A percentile compares a stretch with the other conserved stretches of the same genome.
Conservation (phyloP, 1,140 invertebrate species). For the Cotesia vestalis region DNA sequence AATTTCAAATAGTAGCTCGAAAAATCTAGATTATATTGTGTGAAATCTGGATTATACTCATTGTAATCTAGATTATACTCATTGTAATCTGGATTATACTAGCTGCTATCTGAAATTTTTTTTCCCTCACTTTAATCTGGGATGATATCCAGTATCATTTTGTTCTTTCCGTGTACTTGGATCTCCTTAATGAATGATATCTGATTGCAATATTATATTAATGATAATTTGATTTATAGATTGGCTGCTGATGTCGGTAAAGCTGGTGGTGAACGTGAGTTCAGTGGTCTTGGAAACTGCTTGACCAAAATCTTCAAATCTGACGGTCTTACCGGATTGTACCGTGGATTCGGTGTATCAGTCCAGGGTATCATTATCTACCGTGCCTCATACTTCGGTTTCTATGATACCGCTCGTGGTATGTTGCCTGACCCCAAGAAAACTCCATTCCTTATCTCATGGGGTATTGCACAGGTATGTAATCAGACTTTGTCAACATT, state of each 20-base stretch:
- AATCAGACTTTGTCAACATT: constrained; percentile 48
- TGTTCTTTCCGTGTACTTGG: too few species aligned
- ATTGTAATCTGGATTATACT: too few species aligned
- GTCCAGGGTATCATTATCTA: constrained; percentile 90
- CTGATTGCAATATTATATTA: too few species aligned
- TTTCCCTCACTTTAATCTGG: too few species aligned
- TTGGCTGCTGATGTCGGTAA: constrained; percentile 88
- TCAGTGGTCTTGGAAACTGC: constrained; percentile 84
- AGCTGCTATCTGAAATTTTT: too few species aligned
- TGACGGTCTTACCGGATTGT: constrained; percentile 84
- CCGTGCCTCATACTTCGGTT: constrained; percentile 91
- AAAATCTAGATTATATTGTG: too few species aligned
- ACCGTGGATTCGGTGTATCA: constrained; percentile 91
- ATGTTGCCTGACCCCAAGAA: constrained; percentile 86
- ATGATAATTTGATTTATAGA: constrained; percentile 56
- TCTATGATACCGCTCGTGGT: constrained; percentile 91
- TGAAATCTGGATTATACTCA: too few species aligned
- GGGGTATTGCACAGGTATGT: constrained; percentile 82
- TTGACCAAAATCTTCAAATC: constrained; percentile 83
- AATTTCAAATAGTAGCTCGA: too few species aligned
- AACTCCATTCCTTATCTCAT: constrained; percentile 76
- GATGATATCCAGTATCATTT: too few species aligned
- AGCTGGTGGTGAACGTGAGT: constrained; percentile 77
- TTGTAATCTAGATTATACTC: too few species aligned
- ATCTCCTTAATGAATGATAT: too few species aligned